A percentile compares a stretch with the other conserved stretches of the same genome.
Evolutionary conservation across 1,140 invertebrate genomes (phyloP).

Genomic region (Philotrypesis tridentata): DNA sequence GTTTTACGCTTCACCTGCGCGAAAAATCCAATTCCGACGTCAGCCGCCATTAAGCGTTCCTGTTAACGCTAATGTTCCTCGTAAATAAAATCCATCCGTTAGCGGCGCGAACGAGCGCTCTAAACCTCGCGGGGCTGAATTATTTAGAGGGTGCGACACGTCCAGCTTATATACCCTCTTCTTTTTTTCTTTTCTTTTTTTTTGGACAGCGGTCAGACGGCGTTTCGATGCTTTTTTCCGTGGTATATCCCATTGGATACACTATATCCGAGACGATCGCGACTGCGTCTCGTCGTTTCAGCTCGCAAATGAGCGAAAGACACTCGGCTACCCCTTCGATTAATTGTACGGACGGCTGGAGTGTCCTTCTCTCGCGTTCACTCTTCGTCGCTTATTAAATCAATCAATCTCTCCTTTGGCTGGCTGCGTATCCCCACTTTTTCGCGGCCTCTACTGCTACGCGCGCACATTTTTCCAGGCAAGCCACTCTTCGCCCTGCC

Average conservation of each 20-base stretch:
- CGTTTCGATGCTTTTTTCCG: background rate
- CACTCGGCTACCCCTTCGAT: conserved; percentile 32
- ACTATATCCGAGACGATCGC: no score
- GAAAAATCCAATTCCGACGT: conserved; percentile 46
- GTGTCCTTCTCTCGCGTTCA: background rate
- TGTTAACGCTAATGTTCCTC: conserved; percentile 49
- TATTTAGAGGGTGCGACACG: background rate
- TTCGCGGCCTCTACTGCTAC: conserved; percentile 17
- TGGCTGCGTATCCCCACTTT: background rate
- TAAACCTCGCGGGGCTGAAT: background rate
- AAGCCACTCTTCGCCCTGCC: background rate
- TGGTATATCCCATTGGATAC: no score
- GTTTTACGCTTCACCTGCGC: conserved; percentile 39
- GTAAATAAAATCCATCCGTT: conserved; percentile 47
- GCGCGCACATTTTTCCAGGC: conserved; percentile 25
- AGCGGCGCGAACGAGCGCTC: conserved; percentile 14
- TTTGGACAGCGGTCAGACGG: background rate
- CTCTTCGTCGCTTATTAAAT: conserved; percentile 48
- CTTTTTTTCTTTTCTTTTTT: background rate
- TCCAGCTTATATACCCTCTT: background rate
- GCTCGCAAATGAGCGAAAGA: conserved; percentile 2
- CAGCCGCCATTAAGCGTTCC: conserved; percentile 42
- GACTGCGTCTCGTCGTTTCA: no score
- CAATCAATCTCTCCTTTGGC: conserved; percentile 43
- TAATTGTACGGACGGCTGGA: conserved; percentile 42